Conservation (phyloP, 2,888 invertebrate species). For the Ophion ellenae region DNA sequence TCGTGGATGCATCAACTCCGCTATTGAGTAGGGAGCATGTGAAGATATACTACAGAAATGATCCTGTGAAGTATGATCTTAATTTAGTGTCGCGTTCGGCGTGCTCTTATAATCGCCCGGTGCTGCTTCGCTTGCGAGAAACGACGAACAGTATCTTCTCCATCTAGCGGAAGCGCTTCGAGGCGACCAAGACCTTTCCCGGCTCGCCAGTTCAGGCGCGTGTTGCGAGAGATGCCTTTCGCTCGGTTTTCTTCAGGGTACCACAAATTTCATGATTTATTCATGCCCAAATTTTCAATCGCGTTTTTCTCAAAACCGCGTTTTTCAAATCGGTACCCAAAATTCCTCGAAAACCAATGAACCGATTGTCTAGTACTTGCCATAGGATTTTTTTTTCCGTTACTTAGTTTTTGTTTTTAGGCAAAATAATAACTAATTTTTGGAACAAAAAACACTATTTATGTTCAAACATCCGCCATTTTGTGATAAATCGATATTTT, state of each 20-base stretch:
- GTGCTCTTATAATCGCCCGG: conserved; percentile 37
- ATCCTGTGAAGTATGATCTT: conserved; percentile 87
- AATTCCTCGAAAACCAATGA: no score
- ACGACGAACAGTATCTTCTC: background rate
- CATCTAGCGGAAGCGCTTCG: conserved; percentile 35
- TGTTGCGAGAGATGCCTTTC: conserved; percentile 23
- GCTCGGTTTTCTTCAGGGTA: conserved; percentile 7
- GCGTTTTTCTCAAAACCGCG: no score
- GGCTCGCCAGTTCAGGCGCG: conserved; percentile 7
- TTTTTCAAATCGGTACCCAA: no score
- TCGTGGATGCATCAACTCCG: conserved; percentile 85
- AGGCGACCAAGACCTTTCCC: background rate
- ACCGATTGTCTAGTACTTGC: no score
- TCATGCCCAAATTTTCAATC: no score
- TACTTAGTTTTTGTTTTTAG: no score
- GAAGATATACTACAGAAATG: conserved; percentile 89
- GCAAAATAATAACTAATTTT: no score
- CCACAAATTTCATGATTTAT: no score
- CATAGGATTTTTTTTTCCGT: no score
- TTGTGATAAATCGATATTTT: no score
- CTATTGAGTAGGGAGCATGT: conserved; percentile 84
- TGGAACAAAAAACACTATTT: no score
- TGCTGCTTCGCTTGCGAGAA: conserved; percentile 2
- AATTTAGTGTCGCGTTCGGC: conserved; percentile 15
- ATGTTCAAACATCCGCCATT: no score